Evolutionary conservation across 2,113 vertebrate species (phyloP).

Genomic region (Romanogobio albipinnatus): DNA sequence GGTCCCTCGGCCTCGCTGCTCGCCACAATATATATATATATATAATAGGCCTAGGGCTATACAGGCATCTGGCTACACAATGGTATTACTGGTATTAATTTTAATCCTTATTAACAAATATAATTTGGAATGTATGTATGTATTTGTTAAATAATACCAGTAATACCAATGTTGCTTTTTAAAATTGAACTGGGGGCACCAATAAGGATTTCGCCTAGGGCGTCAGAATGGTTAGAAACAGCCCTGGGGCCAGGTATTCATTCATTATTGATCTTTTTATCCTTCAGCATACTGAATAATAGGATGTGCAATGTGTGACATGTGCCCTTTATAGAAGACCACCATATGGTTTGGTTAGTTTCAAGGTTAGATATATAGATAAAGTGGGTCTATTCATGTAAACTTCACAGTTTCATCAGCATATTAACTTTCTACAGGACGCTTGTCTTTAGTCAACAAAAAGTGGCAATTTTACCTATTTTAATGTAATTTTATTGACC

Average conservation of each 20-base stretch:
- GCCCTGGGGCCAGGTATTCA: background rate
- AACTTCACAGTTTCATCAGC: background rate
- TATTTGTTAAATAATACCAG: too few relatives aligned
- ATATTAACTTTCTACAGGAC: background rate
- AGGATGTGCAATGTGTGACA: constrained; percentile 8
- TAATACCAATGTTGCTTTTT: too few relatives aligned
- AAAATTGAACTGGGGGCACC: too few relatives aligned
- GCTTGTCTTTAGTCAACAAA: background rate
- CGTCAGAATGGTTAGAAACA: too few relatives aligned
- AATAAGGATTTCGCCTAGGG: too few relatives aligned
- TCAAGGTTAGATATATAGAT: constrained; percentile 2
- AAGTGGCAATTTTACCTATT: background rate
- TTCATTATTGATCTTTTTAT: constrained; percentile 2
- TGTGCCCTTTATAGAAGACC: background rate
- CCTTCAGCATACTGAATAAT: background rate
- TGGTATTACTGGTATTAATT: too few relatives aligned
- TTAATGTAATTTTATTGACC: background rate
- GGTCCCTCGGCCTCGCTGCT: too few relatives aligned
- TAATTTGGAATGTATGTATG: too few relatives aligned
- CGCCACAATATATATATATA: too few relatives aligned
- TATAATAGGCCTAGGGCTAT: too few relatives aligned
- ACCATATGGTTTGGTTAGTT: background rate
- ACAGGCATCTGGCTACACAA: too few relatives aligned
- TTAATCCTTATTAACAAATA: too few relatives aligned
- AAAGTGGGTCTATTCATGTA: background rate